Evolutionary conservation across 2,113 vertebrate genomes (phyloP), one percentile per base, ranked within the genome.

Genomic region (Pandion haliaetus): DNA sequence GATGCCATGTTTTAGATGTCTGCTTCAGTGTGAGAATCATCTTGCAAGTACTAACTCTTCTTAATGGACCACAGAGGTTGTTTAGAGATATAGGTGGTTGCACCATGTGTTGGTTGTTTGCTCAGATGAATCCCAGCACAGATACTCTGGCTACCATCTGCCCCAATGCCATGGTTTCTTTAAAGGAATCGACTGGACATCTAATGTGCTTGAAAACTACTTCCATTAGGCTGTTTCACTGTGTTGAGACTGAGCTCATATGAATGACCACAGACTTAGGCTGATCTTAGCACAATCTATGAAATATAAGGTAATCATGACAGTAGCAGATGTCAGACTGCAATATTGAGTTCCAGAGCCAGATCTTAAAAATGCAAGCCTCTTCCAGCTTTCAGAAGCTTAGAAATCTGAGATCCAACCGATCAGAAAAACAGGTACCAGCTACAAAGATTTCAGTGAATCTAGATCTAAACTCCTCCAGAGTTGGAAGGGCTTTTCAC

Each of bases 391-490:
- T 82, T 62, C 45, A 86, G 40, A 72, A 8, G 9, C 24, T 78
- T 87, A 50, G 40, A 93, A 87, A 85, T 17, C 34, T 24, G 40
- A 82, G 21, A 77, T 62, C 2, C 5, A 82, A 38, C 12, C 42
- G 24, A 49, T 15, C 17, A 89, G 59, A 74, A 57, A 76, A 40
- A 32, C 3, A 92, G 8, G 10, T 28, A 25, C 6, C 7, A 67
- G 3, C 20, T 52, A 14, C 6, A 86, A 89, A 59, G 38, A 16
- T 2, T 71, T 86, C n/a, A 49, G 17, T 57, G 77, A 77, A 57
- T 95, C 96, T 93, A 93, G 96, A 79, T 40, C 88, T 84, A 49
- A 89, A 57, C 31, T 40, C 28, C 49, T 93, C 69, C 28, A 78
- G 80, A 92, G n/a, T 19, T 86, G 69, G 82, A 85, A 95, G 26